Base-by-base conservation (phyloP, 2,888 invertebrate genomes). In the Drosophila parthenogenetica region DNA sequence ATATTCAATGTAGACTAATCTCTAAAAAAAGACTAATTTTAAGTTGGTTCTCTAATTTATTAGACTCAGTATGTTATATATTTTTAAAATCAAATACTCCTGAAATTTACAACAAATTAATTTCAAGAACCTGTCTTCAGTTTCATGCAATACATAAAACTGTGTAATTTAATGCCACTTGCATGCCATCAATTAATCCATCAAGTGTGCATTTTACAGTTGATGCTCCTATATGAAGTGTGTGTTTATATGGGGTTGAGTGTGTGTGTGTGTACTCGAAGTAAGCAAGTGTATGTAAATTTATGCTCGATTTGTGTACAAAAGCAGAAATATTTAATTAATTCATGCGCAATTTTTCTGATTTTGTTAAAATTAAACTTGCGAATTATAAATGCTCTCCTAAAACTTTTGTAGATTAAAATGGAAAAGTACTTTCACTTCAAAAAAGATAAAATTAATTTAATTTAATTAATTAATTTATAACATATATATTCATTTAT, bases 121-220 rank as follows among this genome's bases (percentile, higher is more conserved):
- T 11, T 35, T 17, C 1, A 17, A 17, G 13, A 32, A 13, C 16
- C 17, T 35, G 32, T 17, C 17, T 17, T 49, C 17, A 17, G 32
- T 35, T 49, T 3, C 17, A 35, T 35, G 35, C 5, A 32, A 14
- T 5, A 16, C 0, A 32, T 35, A 17, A 19, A 14, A 48, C 17
- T 50, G 50, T 5, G n/a, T 65, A 65, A 76, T 55, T 65, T 54
- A 72, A 73, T 81, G 54, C 53, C 53, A 54, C 59, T 72, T 46
- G 81, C 84, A 75, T 81, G 73, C 71, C 64, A 73, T 53, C 71
- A 73, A 85, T 81, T 75, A 81, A 78, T 78, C 63, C 62, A 58
- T 84, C 59, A 73, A 78, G 64, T 60, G 69, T 68, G 71, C 70
- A 66, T 69, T 62, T 73, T 45, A 16, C 16, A 22, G 40, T 16